Evolutionary conservation across 1,140 invertebrate species (phyloP).

Genomic region (Triops longicaudatus): DNA sequence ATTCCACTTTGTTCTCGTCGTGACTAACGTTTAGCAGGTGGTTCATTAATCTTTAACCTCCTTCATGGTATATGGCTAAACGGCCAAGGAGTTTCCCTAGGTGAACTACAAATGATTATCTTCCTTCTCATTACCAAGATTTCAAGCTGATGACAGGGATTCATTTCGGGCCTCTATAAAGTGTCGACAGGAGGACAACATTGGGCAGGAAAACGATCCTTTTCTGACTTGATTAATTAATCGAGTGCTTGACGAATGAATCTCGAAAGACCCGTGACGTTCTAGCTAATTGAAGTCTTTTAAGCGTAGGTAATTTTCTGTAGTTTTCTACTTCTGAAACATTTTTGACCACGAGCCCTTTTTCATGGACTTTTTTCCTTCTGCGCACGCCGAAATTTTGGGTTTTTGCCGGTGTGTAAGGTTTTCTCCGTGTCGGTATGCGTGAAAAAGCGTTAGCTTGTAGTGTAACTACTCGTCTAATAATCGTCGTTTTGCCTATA

Average conservation of each 20-base stretch:
- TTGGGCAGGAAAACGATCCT: not conserved
- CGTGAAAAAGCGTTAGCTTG: not conserved
- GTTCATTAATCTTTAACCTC: not conserved
- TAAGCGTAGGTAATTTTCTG: no score
- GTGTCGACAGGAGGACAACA: not conserved
- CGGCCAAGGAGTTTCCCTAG: no score
- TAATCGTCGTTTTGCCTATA: constrained; percentile 13
- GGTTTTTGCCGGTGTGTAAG: no score
- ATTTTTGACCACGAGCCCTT: no score
- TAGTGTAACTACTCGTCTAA: not conserved
- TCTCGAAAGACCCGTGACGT: no score
- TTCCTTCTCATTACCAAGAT: not conserved
- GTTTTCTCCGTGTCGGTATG: no score
- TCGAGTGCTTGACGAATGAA: not conserved
- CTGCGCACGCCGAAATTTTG: no score
- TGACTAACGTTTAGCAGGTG: not conserved
- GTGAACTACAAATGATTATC: no score
- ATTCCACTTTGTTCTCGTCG: not conserved
- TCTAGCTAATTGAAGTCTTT: no score
- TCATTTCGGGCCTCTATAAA: not conserved
- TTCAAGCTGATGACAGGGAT: not conserved
- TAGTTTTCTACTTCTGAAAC: no score
- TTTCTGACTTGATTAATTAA: not conserved
- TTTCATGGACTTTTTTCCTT: no score
- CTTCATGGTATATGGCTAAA: no score